A percentile compares a stretch with the other conserved stretches of the same genome.
phyloP scores from a whole-genome alignment of 2,113 vertebrate species.

The Aegithalos caudatus region DNA sequence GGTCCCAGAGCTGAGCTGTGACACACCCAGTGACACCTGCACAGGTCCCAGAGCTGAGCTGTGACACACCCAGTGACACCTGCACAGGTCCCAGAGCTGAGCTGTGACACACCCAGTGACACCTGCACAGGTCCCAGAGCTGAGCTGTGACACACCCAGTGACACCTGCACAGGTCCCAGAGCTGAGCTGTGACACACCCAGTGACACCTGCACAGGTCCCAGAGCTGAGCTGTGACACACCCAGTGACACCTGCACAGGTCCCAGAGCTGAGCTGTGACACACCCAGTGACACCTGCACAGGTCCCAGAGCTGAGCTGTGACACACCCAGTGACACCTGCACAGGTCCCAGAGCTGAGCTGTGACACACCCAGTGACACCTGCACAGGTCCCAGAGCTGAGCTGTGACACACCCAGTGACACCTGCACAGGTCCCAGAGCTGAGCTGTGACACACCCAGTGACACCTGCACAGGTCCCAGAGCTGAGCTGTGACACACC shows the following conservation, averaged over 20 bases:
- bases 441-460: too few relatives aligned
- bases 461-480: too few relatives aligned
- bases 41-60: background rate
- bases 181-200: rapidly evolving
- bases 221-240: rapidly evolving
- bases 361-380: too few relatives aligned
- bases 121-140: background rate
- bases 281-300: too few relatives aligned
- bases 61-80: rapidly evolving
- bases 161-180: background rate
- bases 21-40: rapidly evolving
- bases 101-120: rapidly evolving
- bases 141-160: rapidly evolving
- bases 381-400: rapidly evolving
- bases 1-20: rapidly evolving
- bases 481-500: rapidly evolving
- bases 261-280: rapidly evolving
- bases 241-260: too few relatives aligned
- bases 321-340: too few relatives aligned
- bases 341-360: rapidly evolving
- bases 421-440: rapidly evolving
- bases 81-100: background rate
- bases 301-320: rapidly evolving
- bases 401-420: too few relatives aligned
- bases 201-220: background rate